Percentiles rank a stretch among this genome's conserved stretches.
Evolutionary conservation across 2,797 vertebrate genomes (phyloP).

Genomic region (Phrynocephalus guinanensis): DNA sequence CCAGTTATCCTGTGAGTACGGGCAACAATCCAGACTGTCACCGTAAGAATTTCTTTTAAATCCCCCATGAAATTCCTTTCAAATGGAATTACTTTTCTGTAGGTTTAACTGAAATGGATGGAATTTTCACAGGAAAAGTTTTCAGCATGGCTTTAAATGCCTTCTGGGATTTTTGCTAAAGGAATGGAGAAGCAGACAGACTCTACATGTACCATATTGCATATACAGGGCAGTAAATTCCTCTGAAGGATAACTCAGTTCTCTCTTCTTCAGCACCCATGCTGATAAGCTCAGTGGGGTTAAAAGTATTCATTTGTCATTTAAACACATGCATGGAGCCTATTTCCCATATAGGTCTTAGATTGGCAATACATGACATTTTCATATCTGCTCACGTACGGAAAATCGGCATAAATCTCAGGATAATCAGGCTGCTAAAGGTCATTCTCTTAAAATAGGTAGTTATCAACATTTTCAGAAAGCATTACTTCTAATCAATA

Average conservation of each 20-base stretch:
- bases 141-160: not conserved
- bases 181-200: not conserved
- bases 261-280: not conserved
- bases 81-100: too few relatives aligned
- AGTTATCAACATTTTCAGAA: constrained; percentile 61
- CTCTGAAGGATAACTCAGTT: constrained; percentile 23
- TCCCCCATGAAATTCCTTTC: too few relatives aligned
- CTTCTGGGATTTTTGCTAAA: not conserved
- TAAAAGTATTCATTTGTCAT: constrained; percentile 27
- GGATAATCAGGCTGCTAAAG: constrained; percentile 49
- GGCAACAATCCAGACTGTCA: too few relatives aligned
- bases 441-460: constrained; percentile 59
- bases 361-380: constrained; percentile 45
- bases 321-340: constrained; percentile 13
- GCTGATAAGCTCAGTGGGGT: constrained; percentile 26
- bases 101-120: too few relatives aligned
- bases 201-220: not conserved
- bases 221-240: constrained; percentile 8
- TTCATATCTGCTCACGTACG: constrained; percentile 38
- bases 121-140: too few relatives aligned
- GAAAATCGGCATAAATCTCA: constrained; percentile 36
- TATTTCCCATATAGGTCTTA: constrained; percentile 22
- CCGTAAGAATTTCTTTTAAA: too few relatives aligned
- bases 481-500: constrained; percentile 52
- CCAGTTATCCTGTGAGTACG: too few relatives aligned